These are phyloP conservation scores for Enhydra lutris DNA, from an alignment of 2,113 vertebrate genomes.

Conservation along the genomic window DNA sequence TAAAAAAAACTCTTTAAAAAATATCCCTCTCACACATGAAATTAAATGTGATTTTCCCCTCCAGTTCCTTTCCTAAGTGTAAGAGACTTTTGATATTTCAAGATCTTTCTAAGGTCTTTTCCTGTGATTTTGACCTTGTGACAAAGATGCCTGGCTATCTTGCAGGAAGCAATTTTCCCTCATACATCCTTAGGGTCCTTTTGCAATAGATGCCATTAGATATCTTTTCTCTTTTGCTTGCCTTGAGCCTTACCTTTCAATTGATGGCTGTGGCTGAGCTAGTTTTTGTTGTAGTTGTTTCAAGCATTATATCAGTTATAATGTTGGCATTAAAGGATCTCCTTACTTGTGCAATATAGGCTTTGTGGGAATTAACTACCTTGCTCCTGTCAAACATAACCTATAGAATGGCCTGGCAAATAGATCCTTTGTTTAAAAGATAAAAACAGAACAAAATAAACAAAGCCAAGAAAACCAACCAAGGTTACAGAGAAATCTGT, in stretches of 20 bases:
- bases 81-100: constrained; percentile 6
- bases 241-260: not conserved
- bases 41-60: not conserved
- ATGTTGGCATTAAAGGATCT: not conserved
- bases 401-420: not conserved
- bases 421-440: not conserved
- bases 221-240: not conserved
- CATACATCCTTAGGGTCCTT: not conserved
- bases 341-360: not conserved
- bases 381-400: not conserved
- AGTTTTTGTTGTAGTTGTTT: not conserved
- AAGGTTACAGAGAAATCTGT: not conserved
- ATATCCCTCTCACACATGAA: not conserved
- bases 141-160: not conserved
- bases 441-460: not conserved
- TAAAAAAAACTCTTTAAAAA: not conserved
- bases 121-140: not conserved
- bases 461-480: not conserved
- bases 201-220: not conserved
- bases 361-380: not conserved
- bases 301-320: not conserved
- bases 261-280: not conserved
- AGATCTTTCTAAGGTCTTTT: not conserved
- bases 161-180: not conserved
- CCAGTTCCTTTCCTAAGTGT: not conserved